phyloP scores from a whole-genome alignment of 2,113 vertebrate species.

The Callospermophilus lateralis region DNA sequence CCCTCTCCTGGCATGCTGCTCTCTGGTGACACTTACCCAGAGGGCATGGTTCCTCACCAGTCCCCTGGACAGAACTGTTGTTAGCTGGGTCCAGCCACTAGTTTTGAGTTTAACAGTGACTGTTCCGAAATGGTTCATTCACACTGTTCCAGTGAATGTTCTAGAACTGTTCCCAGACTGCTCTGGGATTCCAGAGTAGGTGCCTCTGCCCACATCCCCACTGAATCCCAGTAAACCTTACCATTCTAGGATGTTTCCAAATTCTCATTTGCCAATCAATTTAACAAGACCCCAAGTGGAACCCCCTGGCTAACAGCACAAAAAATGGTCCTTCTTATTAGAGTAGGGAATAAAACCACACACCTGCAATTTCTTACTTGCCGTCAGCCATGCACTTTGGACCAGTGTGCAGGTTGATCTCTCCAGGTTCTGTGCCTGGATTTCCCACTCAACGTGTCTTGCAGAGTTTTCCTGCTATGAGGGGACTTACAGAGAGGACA shows the following conservation, averaged over 20 bases:
- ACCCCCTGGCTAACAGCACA: neutral
- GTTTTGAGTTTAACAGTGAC: conserved; percentile 41
- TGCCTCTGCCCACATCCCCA: neutral
- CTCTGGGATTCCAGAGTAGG: neutral
- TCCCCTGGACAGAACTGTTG: conserved; percentile 36
- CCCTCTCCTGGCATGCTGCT: conserved; percentile 44
- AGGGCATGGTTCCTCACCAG: conserved; percentile 57
- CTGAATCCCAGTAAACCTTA: neutral
- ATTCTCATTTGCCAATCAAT: conserved; percentile 12
- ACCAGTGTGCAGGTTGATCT: neutral
- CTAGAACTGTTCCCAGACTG: no score
- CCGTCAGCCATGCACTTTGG: neutral
- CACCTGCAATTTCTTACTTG: conserved; percentile 49
- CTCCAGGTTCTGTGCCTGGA: neutral
- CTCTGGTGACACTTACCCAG: conserved; percentile 72
- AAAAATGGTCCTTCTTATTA: conserved; percentile 5
- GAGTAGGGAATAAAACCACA: conserved; percentile 6
- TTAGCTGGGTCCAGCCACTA: conserved; percentile 34
- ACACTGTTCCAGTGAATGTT: no score
- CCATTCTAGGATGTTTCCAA: neutral
- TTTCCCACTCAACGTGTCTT: conserved; percentile 49
- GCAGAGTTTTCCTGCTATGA: neutral
- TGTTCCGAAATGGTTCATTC: neutral
- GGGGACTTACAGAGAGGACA: neutral
- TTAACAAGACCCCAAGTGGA: neutral